These are phyloP conservation scores for Crocallis elinguaria DNA, from an alignment of 2,888 invertebrate species.

Conservation along the genomic window DNA sequence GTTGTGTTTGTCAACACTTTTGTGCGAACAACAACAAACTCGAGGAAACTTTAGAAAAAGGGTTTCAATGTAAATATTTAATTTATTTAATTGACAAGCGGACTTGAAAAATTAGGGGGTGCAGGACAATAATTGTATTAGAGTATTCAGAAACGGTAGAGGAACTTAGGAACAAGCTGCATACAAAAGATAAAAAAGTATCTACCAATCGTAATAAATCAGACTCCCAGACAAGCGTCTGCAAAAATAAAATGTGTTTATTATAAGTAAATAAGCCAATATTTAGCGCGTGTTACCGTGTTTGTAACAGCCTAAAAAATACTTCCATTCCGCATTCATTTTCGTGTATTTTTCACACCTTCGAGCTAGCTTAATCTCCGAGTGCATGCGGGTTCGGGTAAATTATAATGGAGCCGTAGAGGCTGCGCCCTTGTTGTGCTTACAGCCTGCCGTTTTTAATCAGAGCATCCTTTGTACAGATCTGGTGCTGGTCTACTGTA, in stretches of 20 bases:
- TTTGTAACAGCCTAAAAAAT: too few relatives aligned
- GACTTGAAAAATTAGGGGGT: background rate
- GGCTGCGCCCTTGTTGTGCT: background rate
- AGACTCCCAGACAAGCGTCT: too few relatives aligned
- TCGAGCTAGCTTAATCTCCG: background rate
- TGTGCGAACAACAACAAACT: background rate
- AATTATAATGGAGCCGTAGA: background rate
- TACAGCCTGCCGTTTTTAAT: background rate
- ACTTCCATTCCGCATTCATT: too few relatives aligned
- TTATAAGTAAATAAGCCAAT: too few relatives aligned
- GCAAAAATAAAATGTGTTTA: too few relatives aligned
- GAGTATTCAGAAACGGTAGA: too few relatives aligned
- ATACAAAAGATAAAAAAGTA: too few relatives aligned
- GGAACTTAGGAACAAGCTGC: too few relatives aligned
- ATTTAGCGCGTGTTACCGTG: too few relatives aligned
- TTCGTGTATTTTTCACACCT: background rate
- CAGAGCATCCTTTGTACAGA: background rate
- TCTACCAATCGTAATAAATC: too few relatives aligned
- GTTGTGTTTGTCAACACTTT: background rate
- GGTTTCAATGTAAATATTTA: background rate
- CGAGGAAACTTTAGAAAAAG: background rate
- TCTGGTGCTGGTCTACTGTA: too few relatives aligned
- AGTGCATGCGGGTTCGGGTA: background rate
- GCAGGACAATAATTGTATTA: too few relatives aligned
- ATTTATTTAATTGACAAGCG: background rate